Evolutionary conservation across 2,797 vertebrate genomes (phyloP).

Genomic region (Syngnathus acus): DNA sequence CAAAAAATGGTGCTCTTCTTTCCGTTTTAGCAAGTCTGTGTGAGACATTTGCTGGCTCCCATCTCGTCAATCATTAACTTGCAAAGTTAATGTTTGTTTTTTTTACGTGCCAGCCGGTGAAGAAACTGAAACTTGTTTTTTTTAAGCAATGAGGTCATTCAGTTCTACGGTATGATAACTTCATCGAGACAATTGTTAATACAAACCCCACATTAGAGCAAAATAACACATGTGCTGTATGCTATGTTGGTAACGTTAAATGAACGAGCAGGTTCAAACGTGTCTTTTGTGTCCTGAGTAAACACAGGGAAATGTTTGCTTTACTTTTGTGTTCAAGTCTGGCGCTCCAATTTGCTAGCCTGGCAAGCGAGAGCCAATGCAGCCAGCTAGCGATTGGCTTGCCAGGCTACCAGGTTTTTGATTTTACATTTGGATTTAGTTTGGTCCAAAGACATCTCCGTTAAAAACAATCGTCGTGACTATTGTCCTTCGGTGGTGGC

Average conservation of each 20-base stretch:
- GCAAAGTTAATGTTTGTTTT: constrained; percentile 29
- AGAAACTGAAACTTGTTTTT: neutral
- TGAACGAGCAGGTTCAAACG: too few relatives aligned
- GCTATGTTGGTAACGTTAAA: too few relatives aligned
- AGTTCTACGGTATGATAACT: neutral
- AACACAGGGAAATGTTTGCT: too few relatives aligned
- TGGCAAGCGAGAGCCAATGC: too few relatives aligned
- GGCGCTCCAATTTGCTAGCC: too few relatives aligned
- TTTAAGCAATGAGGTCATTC: neutral
- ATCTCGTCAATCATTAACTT: constrained; percentile 47
- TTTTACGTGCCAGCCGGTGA: neutral
- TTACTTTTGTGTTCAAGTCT: too few relatives aligned
- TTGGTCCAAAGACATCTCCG: neutral
- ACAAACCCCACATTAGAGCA: too few relatives aligned
- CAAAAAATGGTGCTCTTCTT: neutral
- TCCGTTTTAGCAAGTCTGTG: neutral
- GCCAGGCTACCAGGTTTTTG: too few relatives aligned
- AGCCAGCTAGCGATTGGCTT: too few relatives aligned
- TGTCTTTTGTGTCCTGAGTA: too few relatives aligned
- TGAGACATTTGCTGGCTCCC: neutral
- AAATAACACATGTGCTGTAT: too few relatives aligned
- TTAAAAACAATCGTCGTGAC: neutral
- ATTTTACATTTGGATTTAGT: neutral
- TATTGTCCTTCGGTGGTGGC: neutral
- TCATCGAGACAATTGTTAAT: neutral